Evolutionary conservation across 2,797 vertebrate species (phyloP).

Genomic region (Myotis vivesi): DNA sequence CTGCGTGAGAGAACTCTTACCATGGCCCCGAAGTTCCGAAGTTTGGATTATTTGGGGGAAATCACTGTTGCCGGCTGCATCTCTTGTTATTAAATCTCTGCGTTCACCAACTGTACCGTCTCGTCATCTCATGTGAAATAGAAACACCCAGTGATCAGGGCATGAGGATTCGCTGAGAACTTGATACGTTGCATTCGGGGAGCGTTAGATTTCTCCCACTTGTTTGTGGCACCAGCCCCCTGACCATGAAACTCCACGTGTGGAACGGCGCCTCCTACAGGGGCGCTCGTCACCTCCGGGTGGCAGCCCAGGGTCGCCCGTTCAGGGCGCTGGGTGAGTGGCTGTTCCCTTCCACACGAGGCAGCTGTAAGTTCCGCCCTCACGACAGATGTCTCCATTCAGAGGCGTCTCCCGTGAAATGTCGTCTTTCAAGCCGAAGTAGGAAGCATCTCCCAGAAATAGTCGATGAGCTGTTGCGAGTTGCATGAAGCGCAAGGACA

Average conservation of each 20-base stretch:
- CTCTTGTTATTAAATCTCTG: neutral
- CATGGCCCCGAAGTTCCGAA: neutral
- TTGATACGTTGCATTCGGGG: neutral
- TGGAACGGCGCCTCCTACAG: fast-evolving
- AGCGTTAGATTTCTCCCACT: neutral
- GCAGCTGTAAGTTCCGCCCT: neutral
- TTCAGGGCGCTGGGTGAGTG: neutral
- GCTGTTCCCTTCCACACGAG: neutral
- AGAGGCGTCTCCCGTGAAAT: constrained; percentile 10
- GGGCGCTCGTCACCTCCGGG: fast-evolving
- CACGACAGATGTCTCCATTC: neutral
- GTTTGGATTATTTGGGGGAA: neutral
- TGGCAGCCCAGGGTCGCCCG: neutral
- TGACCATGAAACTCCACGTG: fast-evolving
- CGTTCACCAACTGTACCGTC: fast-evolving
- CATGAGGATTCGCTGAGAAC: neutral
- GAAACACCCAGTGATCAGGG: neutral
- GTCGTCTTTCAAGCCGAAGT: neutral
- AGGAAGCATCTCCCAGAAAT: neutral
- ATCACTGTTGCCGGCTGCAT: neutral
- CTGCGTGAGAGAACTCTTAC: neutral
- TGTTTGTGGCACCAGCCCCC: too few species aligned
- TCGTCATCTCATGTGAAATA: neutral
- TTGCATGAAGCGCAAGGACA: constrained; percentile 23
- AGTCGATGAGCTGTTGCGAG: constrained; percentile 40